Evolutionary conservation across 2,797 vertebrate genomes (phyloP).

Genomic region (Phylloscopus collybita): DNA sequence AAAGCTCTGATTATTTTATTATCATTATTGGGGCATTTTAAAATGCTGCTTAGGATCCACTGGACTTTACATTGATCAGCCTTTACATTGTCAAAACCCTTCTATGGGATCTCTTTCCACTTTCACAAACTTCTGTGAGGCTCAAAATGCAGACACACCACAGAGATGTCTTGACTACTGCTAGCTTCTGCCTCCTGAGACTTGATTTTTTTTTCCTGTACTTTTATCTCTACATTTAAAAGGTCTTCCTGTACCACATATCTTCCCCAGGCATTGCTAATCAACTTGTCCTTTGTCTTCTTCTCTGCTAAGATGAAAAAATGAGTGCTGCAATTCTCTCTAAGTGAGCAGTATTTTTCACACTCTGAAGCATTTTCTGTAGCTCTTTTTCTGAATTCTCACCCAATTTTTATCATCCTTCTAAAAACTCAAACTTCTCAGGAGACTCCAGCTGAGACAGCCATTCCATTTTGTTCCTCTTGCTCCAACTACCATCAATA

Average conservation of each 20-base stretch:
- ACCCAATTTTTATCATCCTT: conserved; percentile 11
- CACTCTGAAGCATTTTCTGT: not conserved
- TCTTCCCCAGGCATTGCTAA: not conserved
- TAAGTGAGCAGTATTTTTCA: conserved; percentile 9
- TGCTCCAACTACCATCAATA: conserved; percentile 1
- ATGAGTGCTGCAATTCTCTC: not conserved
- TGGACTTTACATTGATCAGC: not conserved
- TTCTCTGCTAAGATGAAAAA: not conserved
- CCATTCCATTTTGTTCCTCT: conserved; percentile 17
- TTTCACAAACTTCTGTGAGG: not conserved
- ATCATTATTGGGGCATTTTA: not conserved
- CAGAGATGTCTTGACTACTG: not conserved
- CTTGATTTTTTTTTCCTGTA: not conserved
- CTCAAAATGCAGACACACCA: not conserved
- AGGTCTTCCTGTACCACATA: not conserved
- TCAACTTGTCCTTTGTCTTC: not conserved
- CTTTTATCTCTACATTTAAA: not conserved
- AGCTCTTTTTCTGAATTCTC: not conserved
- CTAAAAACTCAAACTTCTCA: conserved; percentile 7
- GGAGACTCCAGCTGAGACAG: conserved; percentile 20
- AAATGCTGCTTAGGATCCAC: not conserved
- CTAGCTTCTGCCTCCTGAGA: not conserved
- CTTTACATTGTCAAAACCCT: not conserved
- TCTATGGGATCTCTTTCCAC: not conserved
- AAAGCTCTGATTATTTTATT: not conserved